Evolutionary conservation across 2,888 invertebrate genomes (phyloP).

Genomic region (Molanna angustata): DNA sequence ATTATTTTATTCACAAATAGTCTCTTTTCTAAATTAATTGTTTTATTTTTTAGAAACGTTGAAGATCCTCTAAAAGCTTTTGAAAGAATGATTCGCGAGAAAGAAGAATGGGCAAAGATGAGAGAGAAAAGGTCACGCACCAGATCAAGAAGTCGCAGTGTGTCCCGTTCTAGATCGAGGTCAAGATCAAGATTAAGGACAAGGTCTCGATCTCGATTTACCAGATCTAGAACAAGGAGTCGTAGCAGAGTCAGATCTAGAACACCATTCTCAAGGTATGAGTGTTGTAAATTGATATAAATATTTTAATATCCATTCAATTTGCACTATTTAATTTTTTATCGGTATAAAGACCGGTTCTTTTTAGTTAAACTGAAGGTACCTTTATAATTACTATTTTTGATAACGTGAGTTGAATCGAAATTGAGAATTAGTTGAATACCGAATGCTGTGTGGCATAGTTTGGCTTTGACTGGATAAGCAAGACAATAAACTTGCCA

Average conservation of each 20-base stretch:
- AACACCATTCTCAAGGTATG: conserved; percentile 41
- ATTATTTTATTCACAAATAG: too few species aligned
- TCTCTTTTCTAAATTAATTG: too few species aligned
- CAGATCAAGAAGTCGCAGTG: conserved; percentile 43
- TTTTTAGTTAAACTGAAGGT: too few species aligned
- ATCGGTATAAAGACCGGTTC: neutral
- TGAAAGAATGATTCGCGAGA: conserved; percentile 81
- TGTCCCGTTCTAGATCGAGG: conserved; percentile 39
- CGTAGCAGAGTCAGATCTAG: conserved; percentile 41
- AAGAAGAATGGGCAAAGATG: conserved; percentile 69
- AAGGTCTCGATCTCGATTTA: conserved; percentile 36
- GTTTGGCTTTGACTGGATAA: too few species aligned
- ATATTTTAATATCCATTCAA: too few species aligned
- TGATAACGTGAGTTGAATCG: too few species aligned
- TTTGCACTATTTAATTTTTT: too few species aligned
- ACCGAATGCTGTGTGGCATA: too few species aligned
- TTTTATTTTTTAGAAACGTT: conserved; percentile 55
- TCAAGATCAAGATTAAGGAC: conserved; percentile 35
- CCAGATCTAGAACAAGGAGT: conserved; percentile 36
- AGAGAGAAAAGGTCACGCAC: conserved; percentile 61
- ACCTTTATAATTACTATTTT: too few species aligned
- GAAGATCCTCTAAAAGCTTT: conserved; percentile 87
- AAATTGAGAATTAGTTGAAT: too few species aligned
- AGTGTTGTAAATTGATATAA: too few species aligned
- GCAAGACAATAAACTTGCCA: too few species aligned